Evolutionary conservation across 1,140 invertebrate species (phyloP).

Genomic region (Diorhabda carinulata): DNA sequence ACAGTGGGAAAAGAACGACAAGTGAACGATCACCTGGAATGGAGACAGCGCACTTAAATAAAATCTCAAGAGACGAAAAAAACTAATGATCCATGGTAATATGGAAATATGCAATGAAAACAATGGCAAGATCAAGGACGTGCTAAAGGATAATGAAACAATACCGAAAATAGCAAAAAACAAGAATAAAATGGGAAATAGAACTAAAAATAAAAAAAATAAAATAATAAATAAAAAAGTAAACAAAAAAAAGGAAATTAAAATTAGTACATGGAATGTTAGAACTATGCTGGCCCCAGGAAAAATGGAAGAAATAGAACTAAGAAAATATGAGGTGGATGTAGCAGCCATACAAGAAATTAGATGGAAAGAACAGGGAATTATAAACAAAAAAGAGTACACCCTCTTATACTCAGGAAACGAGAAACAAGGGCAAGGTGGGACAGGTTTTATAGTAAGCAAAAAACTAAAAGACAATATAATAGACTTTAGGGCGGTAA

Average conservation of each 20-base stretch:
- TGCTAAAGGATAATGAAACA: too few relatives aligned
- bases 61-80: too few relatives aligned
- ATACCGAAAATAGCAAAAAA: too few relatives aligned
- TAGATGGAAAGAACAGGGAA: conserved; percentile 8
- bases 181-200: too few relatives aligned
- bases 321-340: conserved; percentile 11
- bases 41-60: too few relatives aligned
- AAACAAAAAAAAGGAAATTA: conserved; percentile 7
- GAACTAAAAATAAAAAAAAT: background rate
- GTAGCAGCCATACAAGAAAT: conserved; percentile 6
- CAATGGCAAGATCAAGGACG: too few relatives aligned
- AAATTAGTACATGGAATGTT: conserved; percentile 13
- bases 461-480: background rate
- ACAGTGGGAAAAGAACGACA: too few relatives aligned
- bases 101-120: too few relatives aligned
- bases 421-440: conserved; percentile 13
- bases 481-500: too few relatives aligned
- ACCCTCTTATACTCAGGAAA: conserved; percentile 8
- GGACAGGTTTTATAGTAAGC: conserved; percentile 3
- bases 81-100: too few relatives aligned
- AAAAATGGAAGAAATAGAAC: conserved; percentile 17
- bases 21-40: too few relatives aligned
- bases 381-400: background rate
- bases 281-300: conserved; percentile 12
- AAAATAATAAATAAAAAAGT: too few relatives aligned